phyloP scores from a whole-genome alignment of 2,797 vertebrate species.

The Masticophis lateralis region DNA sequence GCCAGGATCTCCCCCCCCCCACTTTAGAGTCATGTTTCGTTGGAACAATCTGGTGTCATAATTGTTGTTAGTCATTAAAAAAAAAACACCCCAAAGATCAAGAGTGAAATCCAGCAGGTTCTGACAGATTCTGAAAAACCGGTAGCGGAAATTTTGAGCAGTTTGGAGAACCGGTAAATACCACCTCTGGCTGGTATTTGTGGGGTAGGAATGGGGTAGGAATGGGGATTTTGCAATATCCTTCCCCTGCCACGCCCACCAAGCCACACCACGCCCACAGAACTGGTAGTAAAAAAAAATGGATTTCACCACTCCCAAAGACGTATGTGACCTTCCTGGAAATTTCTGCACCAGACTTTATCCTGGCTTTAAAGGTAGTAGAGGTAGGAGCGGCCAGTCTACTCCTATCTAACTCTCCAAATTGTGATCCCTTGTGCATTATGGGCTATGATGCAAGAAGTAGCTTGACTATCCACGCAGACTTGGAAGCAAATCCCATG shows the following conservation, averaged over 20 bases:
- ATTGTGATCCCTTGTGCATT: background rate
- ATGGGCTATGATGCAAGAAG: slow-evolving; percentile 11
- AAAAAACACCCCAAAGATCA: too few relatives aligned
- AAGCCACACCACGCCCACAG: too few relatives aligned
- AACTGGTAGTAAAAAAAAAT: too few relatives aligned
- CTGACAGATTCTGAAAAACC: too few relatives aligned
- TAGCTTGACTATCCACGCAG: background rate
- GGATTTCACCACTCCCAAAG: too few relatives aligned
- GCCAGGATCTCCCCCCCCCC: background rate
- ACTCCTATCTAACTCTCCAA: background rate
- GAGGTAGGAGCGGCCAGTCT: background rate
- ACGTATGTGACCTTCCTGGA: background rate
- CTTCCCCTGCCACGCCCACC: too few relatives aligned
- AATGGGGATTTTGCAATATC: too few relatives aligned
- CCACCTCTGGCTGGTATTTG: too few relatives aligned
- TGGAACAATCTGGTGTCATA: background rate
- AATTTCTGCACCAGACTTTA: background rate
- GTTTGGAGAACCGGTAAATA: too few relatives aligned
- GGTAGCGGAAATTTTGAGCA: too few relatives aligned
- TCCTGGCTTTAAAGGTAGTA: background rate
- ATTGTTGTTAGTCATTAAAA: background rate
- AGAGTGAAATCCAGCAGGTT: too few relatives aligned
- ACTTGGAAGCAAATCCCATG: background rate
- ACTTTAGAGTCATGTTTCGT: background rate
- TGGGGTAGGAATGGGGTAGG: too few relatives aligned